Evolutionary conservation across 2,113 vertebrate genomes (phyloP).

Genomic region (Myanophis thanlyinensis): DNA sequence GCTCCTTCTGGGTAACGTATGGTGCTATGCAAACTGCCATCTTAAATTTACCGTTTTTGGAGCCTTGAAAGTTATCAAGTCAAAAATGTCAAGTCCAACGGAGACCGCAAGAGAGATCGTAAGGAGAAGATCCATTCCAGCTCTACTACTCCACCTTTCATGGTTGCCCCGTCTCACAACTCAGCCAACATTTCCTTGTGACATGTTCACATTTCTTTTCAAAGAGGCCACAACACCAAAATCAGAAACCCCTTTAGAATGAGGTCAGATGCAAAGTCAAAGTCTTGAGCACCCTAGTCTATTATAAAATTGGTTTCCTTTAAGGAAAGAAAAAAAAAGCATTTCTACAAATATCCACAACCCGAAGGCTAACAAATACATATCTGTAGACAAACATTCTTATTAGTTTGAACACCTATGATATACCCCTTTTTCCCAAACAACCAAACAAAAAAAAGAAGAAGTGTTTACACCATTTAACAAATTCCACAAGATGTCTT

Average conservation of each 20-base stretch:
- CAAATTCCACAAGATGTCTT: slow-evolving; percentile 39
- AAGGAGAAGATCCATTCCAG: neutral
- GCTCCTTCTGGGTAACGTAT: neutral
- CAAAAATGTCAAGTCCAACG: neutral
- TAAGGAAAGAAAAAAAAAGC: neutral
- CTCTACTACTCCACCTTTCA: neutral
- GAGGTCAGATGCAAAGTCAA: slow-evolving; percentile 43
- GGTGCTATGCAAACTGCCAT: neutral
- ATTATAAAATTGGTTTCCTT: slow-evolving; percentile 1
- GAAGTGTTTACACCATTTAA: slow-evolving; percentile 9
- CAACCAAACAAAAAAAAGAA: neutral
- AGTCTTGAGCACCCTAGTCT: slow-evolving; percentile 2
- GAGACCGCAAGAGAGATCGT: neutral
- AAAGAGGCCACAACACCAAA: neutral
- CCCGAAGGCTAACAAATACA: neutral
- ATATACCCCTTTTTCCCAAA: neutral
- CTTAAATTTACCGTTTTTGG: neutral
- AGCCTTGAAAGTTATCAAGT: neutral
- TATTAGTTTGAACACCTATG: neutral
- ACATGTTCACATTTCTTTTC: neutral
- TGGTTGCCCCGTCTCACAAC: neutral
- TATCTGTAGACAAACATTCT: slow-evolving; percentile 35
- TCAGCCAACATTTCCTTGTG: neutral
- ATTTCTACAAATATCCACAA: neutral
- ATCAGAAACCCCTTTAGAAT: slow-evolving; percentile 50